Conservation (phyloP, 2,797 vertebrate species). For the Bovichtus variegatus region DNA sequence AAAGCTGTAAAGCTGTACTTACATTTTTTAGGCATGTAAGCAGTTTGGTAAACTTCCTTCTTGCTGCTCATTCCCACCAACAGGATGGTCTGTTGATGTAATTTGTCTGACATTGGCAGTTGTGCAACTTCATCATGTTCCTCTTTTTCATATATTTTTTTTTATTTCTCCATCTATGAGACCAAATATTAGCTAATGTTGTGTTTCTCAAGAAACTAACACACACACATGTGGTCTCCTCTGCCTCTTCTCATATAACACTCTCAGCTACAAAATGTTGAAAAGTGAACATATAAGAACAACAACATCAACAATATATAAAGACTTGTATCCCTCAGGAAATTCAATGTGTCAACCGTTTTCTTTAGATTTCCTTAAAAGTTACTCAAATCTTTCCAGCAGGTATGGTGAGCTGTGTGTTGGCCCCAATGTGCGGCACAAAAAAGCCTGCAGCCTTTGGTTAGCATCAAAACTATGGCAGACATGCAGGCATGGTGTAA, state of each 20-base stretch:
- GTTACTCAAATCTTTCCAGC: not conserved
- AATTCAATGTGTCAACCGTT: not conserved
- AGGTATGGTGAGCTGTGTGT: not conserved
- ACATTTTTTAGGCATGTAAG: slow-evolving; percentile 33
- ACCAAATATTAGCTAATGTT: slow-evolving; percentile 18
- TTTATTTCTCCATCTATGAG: slow-evolving; percentile 14
- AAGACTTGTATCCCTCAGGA: not conserved
- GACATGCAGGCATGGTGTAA: not conserved
- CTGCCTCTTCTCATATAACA: not conserved
- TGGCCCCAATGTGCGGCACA: no score
- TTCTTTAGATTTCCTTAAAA: not conserved
- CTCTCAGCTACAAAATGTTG: not conserved
- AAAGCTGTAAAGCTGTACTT: slow-evolving; percentile 22
- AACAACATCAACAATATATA: no score
- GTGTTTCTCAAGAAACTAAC: slow-evolving; percentile 34
- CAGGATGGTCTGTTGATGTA: slow-evolving; percentile 27
- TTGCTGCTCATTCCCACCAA: slow-evolving; percentile 7
- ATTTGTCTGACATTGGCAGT: slow-evolving; percentile 40
- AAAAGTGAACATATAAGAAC: not conserved
- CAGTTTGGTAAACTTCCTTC: slow-evolving; percentile 45
- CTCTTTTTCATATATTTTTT: no score
- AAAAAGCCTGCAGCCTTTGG: not conserved
- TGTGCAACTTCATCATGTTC: slow-evolving; percentile 51
- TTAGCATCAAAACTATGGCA: not conserved
- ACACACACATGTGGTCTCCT: not conserved